Conservation (phyloP, 2,888 invertebrate genomes). For the Caenorhabditis uteleia region DNA sequence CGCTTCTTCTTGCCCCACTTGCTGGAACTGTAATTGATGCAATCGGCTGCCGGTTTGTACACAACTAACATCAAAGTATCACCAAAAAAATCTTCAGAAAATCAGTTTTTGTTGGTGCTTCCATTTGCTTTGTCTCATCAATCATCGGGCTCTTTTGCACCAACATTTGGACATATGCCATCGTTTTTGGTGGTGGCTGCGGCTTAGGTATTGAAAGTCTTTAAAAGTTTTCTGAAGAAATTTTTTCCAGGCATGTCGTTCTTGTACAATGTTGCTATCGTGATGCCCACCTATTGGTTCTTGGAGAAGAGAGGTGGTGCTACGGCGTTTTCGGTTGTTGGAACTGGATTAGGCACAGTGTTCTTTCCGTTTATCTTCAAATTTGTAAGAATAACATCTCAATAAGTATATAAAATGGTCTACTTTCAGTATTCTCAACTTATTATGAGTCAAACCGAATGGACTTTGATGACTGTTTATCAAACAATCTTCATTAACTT, state of each 20-base stretch:
- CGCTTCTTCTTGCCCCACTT: conserved; percentile 82
- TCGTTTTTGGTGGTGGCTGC: conserved; percentile 75
- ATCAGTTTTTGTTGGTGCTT: conserved; percentile 31
- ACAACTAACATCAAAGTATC: not conserved
- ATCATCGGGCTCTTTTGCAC: conserved; percentile 76
- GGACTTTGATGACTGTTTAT: too few relatives aligned
- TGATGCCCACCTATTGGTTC: conserved; percentile 88
- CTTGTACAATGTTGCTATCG: conserved; percentile 83
- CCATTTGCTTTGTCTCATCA: conserved; percentile 14
- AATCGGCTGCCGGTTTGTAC: conserved; percentile 37
- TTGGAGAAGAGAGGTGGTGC: conserved; percentile 76
- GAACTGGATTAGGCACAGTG: conserved; percentile 79
- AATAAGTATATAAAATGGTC: not conserved
- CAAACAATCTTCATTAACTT: conserved; percentile 1
- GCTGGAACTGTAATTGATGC: conserved; percentile 45
- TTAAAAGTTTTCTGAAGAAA: not conserved
- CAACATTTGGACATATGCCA: conserved; percentile 77
- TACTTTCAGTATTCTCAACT: conserved; percentile 6
- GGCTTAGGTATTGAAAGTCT: conserved; percentile 18
- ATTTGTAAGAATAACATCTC: conserved; percentile 11
- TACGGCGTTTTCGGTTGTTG: conserved; percentile 75
- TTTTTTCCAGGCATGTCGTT: conserved; percentile 43
- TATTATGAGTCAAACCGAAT: conserved; percentile 1
- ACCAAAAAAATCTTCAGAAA: conserved; percentile 6
- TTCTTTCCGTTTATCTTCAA: conserved; percentile 80